These are phyloP conservation scores for Troides helena DNA, from an alignment of 2,888 invertebrate genomes.

Conservation along the genomic window DNA sequence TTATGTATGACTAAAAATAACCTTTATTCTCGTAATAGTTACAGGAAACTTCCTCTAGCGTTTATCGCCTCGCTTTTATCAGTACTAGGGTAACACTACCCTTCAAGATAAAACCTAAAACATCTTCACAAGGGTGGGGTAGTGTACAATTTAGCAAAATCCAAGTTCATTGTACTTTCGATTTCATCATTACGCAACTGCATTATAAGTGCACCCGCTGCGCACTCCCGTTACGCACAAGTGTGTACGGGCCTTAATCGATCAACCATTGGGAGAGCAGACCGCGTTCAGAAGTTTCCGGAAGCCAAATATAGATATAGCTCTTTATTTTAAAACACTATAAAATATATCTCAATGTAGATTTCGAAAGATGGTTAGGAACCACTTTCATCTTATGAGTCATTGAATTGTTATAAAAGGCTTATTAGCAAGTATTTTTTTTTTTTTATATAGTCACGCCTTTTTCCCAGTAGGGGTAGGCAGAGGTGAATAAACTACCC, in stretches of 20 bases:
- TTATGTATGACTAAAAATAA: no score
- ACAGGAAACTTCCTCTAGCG: background rate
- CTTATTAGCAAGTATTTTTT: no score
- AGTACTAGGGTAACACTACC: background rate
- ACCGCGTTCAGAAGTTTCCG: slow-evolving; percentile 43
- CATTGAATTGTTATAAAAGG: no score
- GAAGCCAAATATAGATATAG: slow-evolving; percentile 38
- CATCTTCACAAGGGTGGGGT: background rate
- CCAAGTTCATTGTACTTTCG: slow-evolving; percentile 15
- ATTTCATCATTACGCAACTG: slow-evolving; percentile 15
- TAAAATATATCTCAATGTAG: background rate
- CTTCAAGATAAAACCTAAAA: background rate
- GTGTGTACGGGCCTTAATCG: slow-evolving; percentile 21
- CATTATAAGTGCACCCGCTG: slow-evolving; percentile 15
- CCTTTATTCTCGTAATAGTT: no score
- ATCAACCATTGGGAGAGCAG: slow-evolving; percentile 45
- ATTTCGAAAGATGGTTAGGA: background rate
- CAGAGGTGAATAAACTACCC: no score
- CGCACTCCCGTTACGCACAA: slow-evolving; percentile 20
- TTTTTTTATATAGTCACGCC: no score
- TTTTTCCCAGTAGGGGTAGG: no score
- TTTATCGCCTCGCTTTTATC: background rate
- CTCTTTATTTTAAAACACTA: background rate
- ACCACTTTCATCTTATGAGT: background rate
- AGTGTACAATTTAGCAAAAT: background rate